These are phyloP conservation scores for Percopsis transmontana DNA, from an alignment of 2,113 vertebrate genomes.

Conservation along the genomic window DNA sequence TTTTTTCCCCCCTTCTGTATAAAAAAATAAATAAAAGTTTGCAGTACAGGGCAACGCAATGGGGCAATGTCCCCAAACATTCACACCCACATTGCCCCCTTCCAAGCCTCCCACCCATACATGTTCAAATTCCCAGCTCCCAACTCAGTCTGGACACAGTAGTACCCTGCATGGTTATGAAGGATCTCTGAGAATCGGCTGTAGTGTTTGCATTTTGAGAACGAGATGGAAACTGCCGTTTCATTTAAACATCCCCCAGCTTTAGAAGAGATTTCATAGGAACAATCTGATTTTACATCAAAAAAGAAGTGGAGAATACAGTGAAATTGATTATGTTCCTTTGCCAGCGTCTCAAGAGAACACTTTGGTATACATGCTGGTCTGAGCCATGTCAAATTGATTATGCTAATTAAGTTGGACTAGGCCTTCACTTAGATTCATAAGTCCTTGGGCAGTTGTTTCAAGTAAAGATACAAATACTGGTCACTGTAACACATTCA, in stretches of 20 bases:
- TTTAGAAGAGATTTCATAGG: background rate
- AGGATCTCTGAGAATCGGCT: constrained; percentile 7
- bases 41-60: constrained; percentile 24
- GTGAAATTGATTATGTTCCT: constrained; percentile 33
- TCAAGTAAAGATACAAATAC: constrained; percentile 63
- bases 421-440: constrained; percentile 51
- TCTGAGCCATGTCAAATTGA: constrained; percentile 49
- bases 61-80: constrained; percentile 14
- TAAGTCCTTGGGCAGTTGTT: constrained; percentile 56
- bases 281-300: constrained; percentile 10
- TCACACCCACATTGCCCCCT: constrained; percentile 7
- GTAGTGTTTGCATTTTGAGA: constrained; percentile 53
- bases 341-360: constrained; percentile 53
- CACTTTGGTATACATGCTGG: constrained; percentile 71
- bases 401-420: constrained; percentile 41
- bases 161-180: background rate
- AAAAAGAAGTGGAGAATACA: constrained; percentile 44
- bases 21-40: too few relatives aligned
- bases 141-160: constrained; percentile 5
- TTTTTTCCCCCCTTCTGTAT: too few relatives aligned
- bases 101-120: background rate
- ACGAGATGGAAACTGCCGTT: constrained; percentile 15
- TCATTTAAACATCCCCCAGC: constrained; percentile 22
- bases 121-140: constrained; percentile 1
- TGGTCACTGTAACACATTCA: constrained; percentile 71